These are phyloP conservation scores for Dryococelus australis DNA, from an alignment of 2,888 invertebrate genomes.

Conservation along the genomic window DNA sequence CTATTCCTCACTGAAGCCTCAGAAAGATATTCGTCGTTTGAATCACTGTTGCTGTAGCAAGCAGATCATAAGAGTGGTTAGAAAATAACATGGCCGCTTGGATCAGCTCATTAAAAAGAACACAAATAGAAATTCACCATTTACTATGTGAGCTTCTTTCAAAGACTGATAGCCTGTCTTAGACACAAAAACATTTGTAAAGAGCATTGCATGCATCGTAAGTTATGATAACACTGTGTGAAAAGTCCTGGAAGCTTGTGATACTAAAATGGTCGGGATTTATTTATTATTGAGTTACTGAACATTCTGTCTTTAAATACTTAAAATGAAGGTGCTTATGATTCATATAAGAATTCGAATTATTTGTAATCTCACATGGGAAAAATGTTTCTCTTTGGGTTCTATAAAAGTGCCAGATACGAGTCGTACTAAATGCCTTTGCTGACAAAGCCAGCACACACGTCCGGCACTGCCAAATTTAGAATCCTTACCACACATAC, in stretches of 20 bases:
- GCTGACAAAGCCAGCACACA: no score
- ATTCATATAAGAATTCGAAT: neutral
- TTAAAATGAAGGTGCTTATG: neutral
- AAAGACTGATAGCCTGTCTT: neutral
- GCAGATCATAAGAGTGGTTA: constrained; percentile 29
- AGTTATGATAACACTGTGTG: neutral
- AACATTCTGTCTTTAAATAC: neutral
- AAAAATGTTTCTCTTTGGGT: no score
- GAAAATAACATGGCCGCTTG: constrained; percentile 40
- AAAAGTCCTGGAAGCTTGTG: neutral
- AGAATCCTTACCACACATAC: no score
- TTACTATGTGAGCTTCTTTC: constrained; percentile 37
- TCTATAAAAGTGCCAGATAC: neutral
- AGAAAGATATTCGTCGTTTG: neutral
- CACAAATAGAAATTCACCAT: constrained; percentile 39
- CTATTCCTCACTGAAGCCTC: neutral
- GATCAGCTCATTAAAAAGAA: constrained; percentile 38
- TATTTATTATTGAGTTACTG: neutral
- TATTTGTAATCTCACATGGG: neutral
- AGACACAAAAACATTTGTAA: neutral
- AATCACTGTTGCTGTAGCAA: constrained; percentile 31
- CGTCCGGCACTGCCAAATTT: no score
- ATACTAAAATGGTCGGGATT: neutral
- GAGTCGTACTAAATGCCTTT: no score
- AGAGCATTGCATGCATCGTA: neutral